Conservation (phyloP, 1,140 invertebrate genomes). For the Capitella teleta region DNA sequence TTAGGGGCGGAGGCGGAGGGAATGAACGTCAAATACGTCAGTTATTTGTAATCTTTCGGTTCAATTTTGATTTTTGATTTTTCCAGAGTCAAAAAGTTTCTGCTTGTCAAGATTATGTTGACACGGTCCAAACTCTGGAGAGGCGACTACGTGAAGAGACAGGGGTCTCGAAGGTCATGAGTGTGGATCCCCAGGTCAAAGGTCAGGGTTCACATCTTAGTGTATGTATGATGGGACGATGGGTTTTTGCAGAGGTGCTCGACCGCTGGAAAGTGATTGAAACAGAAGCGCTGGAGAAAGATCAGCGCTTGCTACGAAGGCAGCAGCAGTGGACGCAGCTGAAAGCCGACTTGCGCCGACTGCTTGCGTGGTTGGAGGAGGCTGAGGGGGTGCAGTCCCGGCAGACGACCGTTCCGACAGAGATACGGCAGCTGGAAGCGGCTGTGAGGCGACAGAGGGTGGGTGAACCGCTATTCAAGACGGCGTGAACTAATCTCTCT, state of each 20-base stretch:
- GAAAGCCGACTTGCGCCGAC: slow-evolving; percentile 73
- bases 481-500: not conserved
- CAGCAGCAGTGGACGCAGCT: slow-evolving; percentile 76
- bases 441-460: slow-evolving; percentile 61
- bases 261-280: slow-evolving; percentile 53
- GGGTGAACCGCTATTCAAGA: slow-evolving; percentile 9
- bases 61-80: not conserved
- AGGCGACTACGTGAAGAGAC: not conserved
- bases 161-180: not conserved
- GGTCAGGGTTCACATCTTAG: not conserved
- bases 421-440: slow-evolving; percentile 73
- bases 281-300: slow-evolving; percentile 56
- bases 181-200: not conserved
- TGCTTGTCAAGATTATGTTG: not conserved
- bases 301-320: slow-evolving; percentile 59
- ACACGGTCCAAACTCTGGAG: not conserved
- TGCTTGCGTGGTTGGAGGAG: slow-evolving; percentile 80
- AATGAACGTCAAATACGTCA: not conserved
- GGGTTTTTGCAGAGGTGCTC: slow-evolving; percentile 44
- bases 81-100: not conserved
- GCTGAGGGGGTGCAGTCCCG: slow-evolving; percentile 68
- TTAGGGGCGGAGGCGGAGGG: slow-evolving; percentile 6
- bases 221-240: no score
- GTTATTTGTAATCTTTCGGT: not conserved
- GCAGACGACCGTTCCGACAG: slow-evolving; percentile 54